These are phyloP conservation scores for Pegoplata infirma DNA, from an alignment of 2,888 invertebrate genomes.

Conservation along the genomic window DNA sequence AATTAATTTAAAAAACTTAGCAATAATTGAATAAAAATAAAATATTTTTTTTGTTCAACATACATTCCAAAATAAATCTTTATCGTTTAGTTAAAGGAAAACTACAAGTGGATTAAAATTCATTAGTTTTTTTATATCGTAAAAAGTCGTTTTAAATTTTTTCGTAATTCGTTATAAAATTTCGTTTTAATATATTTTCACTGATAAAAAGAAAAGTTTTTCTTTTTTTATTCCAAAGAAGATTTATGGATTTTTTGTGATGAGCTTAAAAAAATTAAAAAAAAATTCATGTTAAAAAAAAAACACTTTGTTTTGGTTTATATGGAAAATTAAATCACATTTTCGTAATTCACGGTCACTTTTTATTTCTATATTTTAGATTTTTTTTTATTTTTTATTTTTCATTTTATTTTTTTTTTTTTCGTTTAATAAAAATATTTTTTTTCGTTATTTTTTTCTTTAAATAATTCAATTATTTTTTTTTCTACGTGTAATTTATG, in stretches of 20 bases:
- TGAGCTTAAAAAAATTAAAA: constrained; percentile 43
- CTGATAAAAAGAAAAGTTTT: constrained; percentile 9
- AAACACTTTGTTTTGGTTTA: constrained; percentile 17
- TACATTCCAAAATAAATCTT: constrained; percentile 50
- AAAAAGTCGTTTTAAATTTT: constrained; percentile 47
- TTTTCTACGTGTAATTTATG: background rate
- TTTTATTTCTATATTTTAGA: too few relatives aligned
- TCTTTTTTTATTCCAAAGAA: constrained; percentile 21
- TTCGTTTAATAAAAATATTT: constrained; percentile 10
- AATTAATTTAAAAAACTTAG: constrained; percentile 12
- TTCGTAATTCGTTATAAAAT: constrained; percentile 40
- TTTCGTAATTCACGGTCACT: constrained; percentile 54
- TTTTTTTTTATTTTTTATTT: too few relatives aligned
- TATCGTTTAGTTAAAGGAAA: background rate
- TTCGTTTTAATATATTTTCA: constrained; percentile 33
- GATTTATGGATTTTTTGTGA: constrained; percentile 57
- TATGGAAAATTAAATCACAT: constrained; percentile 18
- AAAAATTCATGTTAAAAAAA: constrained; percentile 8
- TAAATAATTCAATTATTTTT: too few relatives aligned
- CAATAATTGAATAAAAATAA: background rate
- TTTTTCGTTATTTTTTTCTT: too few relatives aligned
- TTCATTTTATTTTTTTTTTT: too few relatives aligned
- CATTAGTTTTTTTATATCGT: constrained; percentile 22
- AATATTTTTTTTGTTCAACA: constrained; percentile 27
- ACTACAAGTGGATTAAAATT: background rate